phyloP scores from a whole-genome alignment of 2,113 vertebrate species.

The Arenaria interpres region DNA sequence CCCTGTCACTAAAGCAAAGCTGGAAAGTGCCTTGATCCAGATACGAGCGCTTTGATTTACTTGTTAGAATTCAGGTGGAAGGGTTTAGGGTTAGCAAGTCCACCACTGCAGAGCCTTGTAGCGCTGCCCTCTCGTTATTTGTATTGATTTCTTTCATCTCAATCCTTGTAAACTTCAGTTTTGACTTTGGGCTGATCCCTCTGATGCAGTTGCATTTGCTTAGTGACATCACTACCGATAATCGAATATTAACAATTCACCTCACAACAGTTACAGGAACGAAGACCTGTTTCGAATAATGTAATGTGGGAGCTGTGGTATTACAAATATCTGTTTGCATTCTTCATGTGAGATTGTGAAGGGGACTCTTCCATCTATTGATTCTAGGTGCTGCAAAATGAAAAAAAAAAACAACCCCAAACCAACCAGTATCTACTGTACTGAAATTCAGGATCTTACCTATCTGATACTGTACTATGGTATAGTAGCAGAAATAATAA shows the following conservation, averaged over 20 bases:
- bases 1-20: neutral
- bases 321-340: neutral
- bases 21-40: slow-evolving; percentile 40
- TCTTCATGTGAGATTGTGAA: neutral
- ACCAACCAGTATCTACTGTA: neutral
- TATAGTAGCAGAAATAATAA: neutral
- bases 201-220: neutral
- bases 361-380: neutral
- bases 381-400: neutral
- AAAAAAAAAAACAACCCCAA: neutral
- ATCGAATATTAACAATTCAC: neutral
- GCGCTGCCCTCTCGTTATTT: slow-evolving; percentile 9
- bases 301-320: neutral
- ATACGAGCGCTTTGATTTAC: slow-evolving; percentile 32
- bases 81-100: slow-evolving; percentile 53
- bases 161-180: neutral
- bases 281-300: neutral
- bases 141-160: slow-evolving; percentile 44
- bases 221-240: slow-evolving; percentile 15
- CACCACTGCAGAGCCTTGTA: slow-evolving; percentile 15
- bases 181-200: slow-evolving; percentile 2
- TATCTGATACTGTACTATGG: neutral
- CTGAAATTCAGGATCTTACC: neutral
- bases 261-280: neutral
- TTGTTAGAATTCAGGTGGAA: slow-evolving; percentile 63